phyloP scores from a whole-genome alignment of 2,888 invertebrate species.

The Lasioglossum calceatum region DNA sequence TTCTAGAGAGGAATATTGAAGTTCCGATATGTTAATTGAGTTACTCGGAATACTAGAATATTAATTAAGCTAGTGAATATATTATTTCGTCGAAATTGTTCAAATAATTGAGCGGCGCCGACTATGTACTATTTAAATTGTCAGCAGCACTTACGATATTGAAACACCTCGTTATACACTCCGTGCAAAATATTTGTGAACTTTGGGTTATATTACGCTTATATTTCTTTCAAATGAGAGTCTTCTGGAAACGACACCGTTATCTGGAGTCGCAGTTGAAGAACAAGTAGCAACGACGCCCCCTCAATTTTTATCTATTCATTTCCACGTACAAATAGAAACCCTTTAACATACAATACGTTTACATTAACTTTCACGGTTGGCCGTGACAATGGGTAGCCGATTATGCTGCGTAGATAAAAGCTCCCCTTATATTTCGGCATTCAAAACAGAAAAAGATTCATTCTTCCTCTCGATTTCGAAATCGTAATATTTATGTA shows the following conservation, averaged over 20 bases:
- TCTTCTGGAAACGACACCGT: neutral
- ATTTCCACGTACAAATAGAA: neutral
- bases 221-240: neutral
- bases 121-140: neutral
- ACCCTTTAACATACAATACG: conserved; percentile 9
- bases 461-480: too few relatives aligned
- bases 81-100: conserved; percentile 3
- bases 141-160: neutral
- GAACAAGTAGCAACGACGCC: neutral
- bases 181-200: neutral
- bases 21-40: neutral
- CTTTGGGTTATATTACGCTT: neutral
- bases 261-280: neutral
- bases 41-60: neutral
- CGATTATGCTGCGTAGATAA: neutral
- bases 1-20: neutral
- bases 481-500: too few relatives aligned
- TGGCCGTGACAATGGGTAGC: neutral
- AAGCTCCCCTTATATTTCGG: neutral
- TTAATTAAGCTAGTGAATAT: neutral
- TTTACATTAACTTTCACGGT: conserved; percentile 3
- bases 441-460: too few relatives aligned
- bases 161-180: neutral
- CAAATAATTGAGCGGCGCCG: neutral
- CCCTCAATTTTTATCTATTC: neutral